Percentiles rank a stretch among this genome's conserved stretches.
Conservation (phyloP, 2,888 invertebrate species). For the Dinocampus coccinellae region DNA sequence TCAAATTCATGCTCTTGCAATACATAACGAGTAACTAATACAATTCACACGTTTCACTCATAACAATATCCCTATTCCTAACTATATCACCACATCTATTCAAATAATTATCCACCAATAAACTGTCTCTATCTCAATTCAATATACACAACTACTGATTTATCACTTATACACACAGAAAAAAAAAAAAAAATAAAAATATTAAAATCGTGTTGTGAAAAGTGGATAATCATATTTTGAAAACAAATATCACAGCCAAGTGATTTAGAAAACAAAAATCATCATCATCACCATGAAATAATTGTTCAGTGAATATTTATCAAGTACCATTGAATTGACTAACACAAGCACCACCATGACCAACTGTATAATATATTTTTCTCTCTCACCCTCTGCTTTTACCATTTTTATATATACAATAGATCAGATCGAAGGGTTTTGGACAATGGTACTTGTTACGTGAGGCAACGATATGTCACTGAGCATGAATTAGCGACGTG, state of each 20-base stretch:
- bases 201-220: too few species aligned
- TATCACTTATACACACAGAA: too few species aligned
- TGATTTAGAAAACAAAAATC: not conserved
- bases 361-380: not conserved
- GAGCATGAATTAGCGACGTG: slow-evolving; percentile 64
- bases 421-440: slow-evolving; percentile 53
- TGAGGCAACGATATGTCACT: slow-evolving; percentile 66
- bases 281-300: slow-evolving; percentile 9
- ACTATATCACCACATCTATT: slow-evolving; percentile 39
- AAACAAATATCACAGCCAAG: slow-evolving; percentile 30
- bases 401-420: slow-evolving; percentile 43
- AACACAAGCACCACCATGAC: not conserved
- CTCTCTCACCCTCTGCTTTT: not conserved
- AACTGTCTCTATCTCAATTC: too few species aligned
- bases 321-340: not conserved
- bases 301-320: slow-evolving; percentile 58
- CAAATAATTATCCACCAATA: slow-evolving; percentile 59
- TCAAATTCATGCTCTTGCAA: slow-evolving; percentile 52
- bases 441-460: slow-evolving; percentile 67
- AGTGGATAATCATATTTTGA: slow-evolving; percentile 13
- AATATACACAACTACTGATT: too few species aligned
- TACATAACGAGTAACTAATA: slow-evolving; percentile 60
- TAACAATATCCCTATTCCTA: slow-evolving; percentile 17
- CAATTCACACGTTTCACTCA: not conserved
- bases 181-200: too few species aligned